A percentile compares a stretch with the other conserved stretches of the same genome.
phyloP scores from a whole-genome alignment of 2,113 vertebrate genomes.

The Lampris megalopsis region DNA sequence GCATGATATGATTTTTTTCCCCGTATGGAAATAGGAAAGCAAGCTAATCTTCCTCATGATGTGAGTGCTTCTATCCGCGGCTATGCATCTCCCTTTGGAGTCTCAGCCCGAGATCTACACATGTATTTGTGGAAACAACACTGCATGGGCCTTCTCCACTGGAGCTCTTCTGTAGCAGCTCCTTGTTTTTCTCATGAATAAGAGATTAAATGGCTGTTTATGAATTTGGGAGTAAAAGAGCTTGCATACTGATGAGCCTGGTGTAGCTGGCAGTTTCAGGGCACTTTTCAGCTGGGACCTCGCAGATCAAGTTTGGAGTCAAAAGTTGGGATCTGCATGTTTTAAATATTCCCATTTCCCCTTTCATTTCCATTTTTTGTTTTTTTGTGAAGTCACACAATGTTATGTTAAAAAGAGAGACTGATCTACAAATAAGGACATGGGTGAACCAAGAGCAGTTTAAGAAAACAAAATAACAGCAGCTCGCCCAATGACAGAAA shows the following conservation, averaged over 20 bases:
- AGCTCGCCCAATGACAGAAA: neutral
- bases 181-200: slow-evolving; percentile 74
- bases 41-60: slow-evolving; percentile 53
- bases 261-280: slow-evolving; percentile 44
- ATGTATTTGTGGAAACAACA: slow-evolving; percentile 38
- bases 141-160: slow-evolving; percentile 28
- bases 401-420: no score
- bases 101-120: slow-evolving; percentile 20
- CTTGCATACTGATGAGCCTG: slow-evolving; percentile 15
- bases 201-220: slow-evolving; percentile 55
- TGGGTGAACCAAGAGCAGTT: neutral
- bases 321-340: slow-evolving; percentile 30
- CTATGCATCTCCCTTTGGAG: slow-evolving; percentile 41
- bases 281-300: slow-evolving; percentile 29
- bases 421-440: neutral
- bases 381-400: no score
- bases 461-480: no score
- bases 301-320: slow-evolving; percentile 28
- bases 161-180: slow-evolving; percentile 35
- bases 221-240: slow-evolving; percentile 49
- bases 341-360: neutral
- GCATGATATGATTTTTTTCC: slow-evolving; percentile 49
- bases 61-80: slow-evolving; percentile 29
- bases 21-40: slow-evolving; percentile 17
- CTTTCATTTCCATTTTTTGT: neutral